Evolutionary conservation across 2,797 vertebrate species (phyloP), one percentile per base, ranked within the genome.

Genomic region (Moxostoma hubbsi): DNA sequence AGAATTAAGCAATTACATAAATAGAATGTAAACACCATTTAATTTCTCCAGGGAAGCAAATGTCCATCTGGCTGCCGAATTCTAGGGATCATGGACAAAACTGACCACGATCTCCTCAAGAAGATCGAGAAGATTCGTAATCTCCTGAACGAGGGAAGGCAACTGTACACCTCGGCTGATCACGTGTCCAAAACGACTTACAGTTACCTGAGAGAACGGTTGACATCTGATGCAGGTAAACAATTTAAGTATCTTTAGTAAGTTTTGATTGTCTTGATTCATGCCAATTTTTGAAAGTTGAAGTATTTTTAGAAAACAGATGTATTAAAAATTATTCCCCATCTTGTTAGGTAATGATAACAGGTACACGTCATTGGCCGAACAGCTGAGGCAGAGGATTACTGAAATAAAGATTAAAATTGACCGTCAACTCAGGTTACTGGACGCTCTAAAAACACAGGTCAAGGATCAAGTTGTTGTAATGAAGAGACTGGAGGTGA

Each of bases 21-120:
- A 9, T 59, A 67, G 9, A 49, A 15, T 16, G 36, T 2, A 54
- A 65, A 24, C 54, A 81, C 71, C 7, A 4, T 72, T 74, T 70
- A 0, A 24, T 7, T 65, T 49, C 53, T 84, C 1, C 53, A 99
- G 98, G 91, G 92, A 53, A 12, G 10, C 9, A 98, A 96, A 88
- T 99, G 97, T 80, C 98, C 97, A 13, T 99, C 98, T 0, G 97
- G 97, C 82, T 99, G 98, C 93, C 95, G 96, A 86, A 92, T 99
- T 80, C 92, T 95, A 87, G 97, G 97, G 36, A 81, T 99, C 83
- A 85, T 98, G 77, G 89, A 96, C 7, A 92, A 93, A 70, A 84
- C 86, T 0, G 94, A 98, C 80, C 81, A 89, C 6, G 81, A 89
- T 12, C 88, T 92, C 51, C 82, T 81, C 69, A 92, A 85, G 10